These are phyloP conservation scores for Dynastes tityus DNA, from an alignment of 2,888 invertebrate species.

Conservation along the genomic window DNA sequence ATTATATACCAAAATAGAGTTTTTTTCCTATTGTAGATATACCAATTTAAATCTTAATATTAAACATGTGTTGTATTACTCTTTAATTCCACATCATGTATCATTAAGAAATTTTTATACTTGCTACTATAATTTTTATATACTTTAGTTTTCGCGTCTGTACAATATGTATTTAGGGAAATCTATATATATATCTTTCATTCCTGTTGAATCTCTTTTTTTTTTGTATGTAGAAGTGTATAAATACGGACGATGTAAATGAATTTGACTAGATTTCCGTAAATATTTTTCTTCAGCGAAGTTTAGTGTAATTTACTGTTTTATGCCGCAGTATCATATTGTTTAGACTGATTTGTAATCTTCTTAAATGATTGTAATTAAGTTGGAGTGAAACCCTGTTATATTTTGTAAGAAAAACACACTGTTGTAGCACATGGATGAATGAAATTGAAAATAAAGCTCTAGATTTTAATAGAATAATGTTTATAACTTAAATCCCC, in stretches of 20 bases:
- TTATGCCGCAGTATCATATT: slow-evolving; percentile 37
- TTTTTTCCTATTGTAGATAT: neutral
- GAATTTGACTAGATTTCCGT: slow-evolving; percentile 36
- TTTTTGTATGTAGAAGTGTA: slow-evolving; percentile 47
- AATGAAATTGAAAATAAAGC: slow-evolving; percentile 64
- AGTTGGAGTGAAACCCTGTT: slow-evolving; percentile 63
- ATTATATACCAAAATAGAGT: neutral
- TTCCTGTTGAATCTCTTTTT: slow-evolving; percentile 45
- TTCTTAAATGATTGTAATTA: slow-evolving; percentile 56
- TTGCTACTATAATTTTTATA: slow-evolving; percentile 31
- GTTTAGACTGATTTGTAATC: slow-evolving; percentile 51
- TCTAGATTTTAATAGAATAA: slow-evolving; percentile 63
- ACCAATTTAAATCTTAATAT: slow-evolving; percentile 52
- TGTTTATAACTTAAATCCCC: slow-evolving; percentile 17
- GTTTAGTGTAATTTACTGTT: slow-evolving; percentile 36
- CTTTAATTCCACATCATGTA: slow-evolving; percentile 19
- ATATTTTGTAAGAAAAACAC: slow-evolving; percentile 67
- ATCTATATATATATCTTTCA: slow-evolving; percentile 38
- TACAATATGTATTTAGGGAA: slow-evolving; percentile 34
- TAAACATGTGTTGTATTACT: slow-evolving; percentile 9
- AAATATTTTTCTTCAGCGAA: slow-evolving; percentile 33
- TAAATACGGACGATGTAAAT: slow-evolving; percentile 36
- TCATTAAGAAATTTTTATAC: slow-evolving; percentile 34
- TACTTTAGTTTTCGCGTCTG: slow-evolving; percentile 30
- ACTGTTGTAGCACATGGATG: slow-evolving; percentile 69